Percentiles rank a stretch among this genome's conserved stretches.
Evolutionary conservation across 2,797 vertebrate genomes (phyloP).

Genomic region (Chromis chromis): DNA sequence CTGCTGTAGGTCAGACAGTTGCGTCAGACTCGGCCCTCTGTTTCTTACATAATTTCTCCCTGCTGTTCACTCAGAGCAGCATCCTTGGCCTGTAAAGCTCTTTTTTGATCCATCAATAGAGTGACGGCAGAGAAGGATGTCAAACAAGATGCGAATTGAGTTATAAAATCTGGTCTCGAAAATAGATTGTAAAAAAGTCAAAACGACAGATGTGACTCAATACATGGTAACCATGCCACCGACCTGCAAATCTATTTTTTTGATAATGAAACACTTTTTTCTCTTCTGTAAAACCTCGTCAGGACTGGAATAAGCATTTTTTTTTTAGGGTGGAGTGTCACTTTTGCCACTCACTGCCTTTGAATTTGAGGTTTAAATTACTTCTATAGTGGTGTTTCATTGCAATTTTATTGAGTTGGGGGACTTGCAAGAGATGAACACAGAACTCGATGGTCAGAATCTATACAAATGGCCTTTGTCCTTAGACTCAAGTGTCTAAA

Average conservation of each 20-base stretch:
- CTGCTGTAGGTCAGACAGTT: not conserved
- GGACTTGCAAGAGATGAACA: not conserved
- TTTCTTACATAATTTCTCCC: not conserved
- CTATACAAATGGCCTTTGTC: not conserved
- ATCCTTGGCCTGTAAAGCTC: constrained; percentile 4
- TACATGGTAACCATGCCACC: not conserved
- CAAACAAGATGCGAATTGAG: constrained; percentile 12
- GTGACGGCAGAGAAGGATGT: constrained; percentile 1
- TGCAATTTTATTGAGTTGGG: not conserved
- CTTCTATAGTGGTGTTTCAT: too few relatives aligned
- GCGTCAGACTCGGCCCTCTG: not conserved
- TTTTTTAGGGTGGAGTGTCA: not conserved
- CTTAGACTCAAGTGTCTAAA: not conserved
- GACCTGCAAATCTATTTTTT: not conserved
- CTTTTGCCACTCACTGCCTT: not conserved
- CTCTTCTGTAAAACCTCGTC: too few relatives aligned
- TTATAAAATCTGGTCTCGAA: constrained; percentile 11
- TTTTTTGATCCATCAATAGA: constrained; percentile 10
- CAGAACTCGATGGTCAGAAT: not conserved
- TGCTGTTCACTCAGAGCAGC: not conserved
- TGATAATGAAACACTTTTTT: too few relatives aligned
- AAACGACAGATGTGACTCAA: constrained; percentile 23
- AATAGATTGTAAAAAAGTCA: constrained; percentile 7
- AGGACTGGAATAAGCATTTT: too few relatives aligned
- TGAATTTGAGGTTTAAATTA: not conserved